Conservation (phyloP, 1,140 invertebrate species). For the Cardiocondyla obscurior region DNA sequence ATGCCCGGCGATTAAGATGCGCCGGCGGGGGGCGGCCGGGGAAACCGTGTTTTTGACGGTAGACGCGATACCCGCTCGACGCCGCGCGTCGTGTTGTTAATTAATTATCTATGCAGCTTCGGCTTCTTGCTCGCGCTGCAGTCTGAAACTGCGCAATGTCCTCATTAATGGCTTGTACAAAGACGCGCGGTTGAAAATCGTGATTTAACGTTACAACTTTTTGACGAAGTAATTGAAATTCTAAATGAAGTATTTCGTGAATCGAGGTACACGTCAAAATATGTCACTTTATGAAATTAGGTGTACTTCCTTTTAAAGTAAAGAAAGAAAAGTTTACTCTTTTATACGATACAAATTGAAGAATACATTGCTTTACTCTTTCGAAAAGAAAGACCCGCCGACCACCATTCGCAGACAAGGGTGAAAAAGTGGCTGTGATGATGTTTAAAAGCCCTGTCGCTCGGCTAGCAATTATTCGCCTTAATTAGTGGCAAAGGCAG, state of each 20-base stretch:
- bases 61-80: constrained; percentile 30
- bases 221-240: background rate
- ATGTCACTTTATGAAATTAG: background rate
- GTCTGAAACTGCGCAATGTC: background rate
- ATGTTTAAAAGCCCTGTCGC: constrained; percentile 29
- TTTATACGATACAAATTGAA: background rate
- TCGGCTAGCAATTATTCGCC: constrained; percentile 37
- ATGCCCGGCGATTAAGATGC: constrained; percentile 47
- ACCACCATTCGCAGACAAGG: background rate
- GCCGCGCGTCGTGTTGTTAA: constrained; percentile 13
- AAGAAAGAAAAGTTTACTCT: too few relatives aligned
- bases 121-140: background rate
- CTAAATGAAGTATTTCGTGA: background rate
- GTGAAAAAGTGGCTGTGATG: constrained; percentile 17
- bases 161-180: background rate
- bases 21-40: background rate
- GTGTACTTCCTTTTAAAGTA: too few relatives aligned
- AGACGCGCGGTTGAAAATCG: background rate
- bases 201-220: background rate
- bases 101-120: constrained; percentile 26
- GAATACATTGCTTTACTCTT: background rate
- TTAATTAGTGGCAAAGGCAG: constrained; percentile 45
- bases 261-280: background rate
- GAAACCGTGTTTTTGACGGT: constrained; percentile 22
- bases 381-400: too few relatives aligned